Conservation (phyloP, 2,113 vertebrate species). For the cat (Felis catus) region F.catus_Fca126_mat1.0 CM031416.1:9685001-9685500, state of each 20-base stretch:
- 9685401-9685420: background rate
- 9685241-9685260: background rate
- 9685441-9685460: constrained; percentile 7
- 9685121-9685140: background rate
- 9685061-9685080: background rate
- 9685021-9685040: too few species aligned
- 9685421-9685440: background rate
- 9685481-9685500: background rate
- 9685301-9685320: background rate
- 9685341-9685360: background rate
- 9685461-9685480: background rate
- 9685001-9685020: too few species aligned
- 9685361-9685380: background rate
- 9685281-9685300: background rate
- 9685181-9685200: background rate
- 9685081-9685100: background rate
- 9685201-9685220: background rate
- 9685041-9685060: background rate
- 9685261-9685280: background rate
- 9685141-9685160: background rate
- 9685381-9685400: background rate
- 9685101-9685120: background rate
- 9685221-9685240: background rate
- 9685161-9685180: background rate
- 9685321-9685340: background rate